Base-by-base conservation (phyloP, 2,888 invertebrate species). In the Desoria tigrina region DNA sequence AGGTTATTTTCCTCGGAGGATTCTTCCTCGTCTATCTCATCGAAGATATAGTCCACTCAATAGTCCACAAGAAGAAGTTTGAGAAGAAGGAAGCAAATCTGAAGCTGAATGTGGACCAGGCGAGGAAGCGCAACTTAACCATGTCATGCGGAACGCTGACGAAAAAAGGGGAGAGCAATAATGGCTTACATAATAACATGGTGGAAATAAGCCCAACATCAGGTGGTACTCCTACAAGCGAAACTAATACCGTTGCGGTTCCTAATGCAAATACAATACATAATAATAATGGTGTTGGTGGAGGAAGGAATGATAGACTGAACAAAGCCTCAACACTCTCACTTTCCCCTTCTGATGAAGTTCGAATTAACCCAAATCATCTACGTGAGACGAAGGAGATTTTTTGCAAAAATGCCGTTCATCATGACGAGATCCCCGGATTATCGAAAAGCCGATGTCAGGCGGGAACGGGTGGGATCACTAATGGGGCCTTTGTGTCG, bases 21-120 rank as follows among this genome's bases (percentile, higher is more conserved):
- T 85, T 85, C 77, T 84, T 85, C 77, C 77, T 83, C 21, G 82
- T 84, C 16, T 85, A 84, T 77, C 80, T 84, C 70, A 74, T 84
- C 26, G 85, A 85, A 78, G 84, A 84, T 73, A 64, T 79, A 6
- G 78, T 78, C 6, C 78, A 79, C 59, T 65, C 68, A 23, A 28
- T 77, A n/a, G 77, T 82, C 60, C 72, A 75, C 57, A 62, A 66
- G 24, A 24, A 59, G 57, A 65, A 65, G 53, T 45, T 28, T 24
- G 28, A 67, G 51, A 63, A 53, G 49, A 56, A 55, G 18, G 39
- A 66, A 54, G 24, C 21, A 3, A 54, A 53, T n/a, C 45, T 11
- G 45, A 45, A 45, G 21, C 45, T 4, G n/a, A 45, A 45, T 18
- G 45, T 6, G n/a, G 16, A 45, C 45, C 45, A 32, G 24, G n/a